Evolutionary conservation across 2,113 vertebrate species (phyloP), one percentile per base, ranked within the genome.

Genomic region (Heterocephalus glaber): DNA sequence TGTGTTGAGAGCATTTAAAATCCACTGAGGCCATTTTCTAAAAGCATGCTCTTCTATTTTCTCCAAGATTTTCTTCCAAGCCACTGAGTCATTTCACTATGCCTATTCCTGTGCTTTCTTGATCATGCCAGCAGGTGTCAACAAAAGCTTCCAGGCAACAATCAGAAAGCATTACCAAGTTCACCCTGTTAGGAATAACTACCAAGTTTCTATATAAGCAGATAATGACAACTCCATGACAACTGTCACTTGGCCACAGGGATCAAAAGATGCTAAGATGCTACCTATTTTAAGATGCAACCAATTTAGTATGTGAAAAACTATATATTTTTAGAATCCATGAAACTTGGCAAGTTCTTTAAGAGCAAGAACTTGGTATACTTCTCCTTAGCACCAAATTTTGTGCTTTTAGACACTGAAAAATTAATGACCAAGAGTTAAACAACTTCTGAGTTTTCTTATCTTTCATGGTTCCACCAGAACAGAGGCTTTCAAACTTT

Each of bases 61-160:
- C 58, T 54, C 79, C 16, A 17, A 38, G 22, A 79, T 44, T 70
- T 33, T 35, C 44, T 47, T 54, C 22, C 35, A 84, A 89, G 61
- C 41, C 35, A 52, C 4, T 11, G 19, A 58, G 20, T 56, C 44
- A 60, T 44, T 54, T 33, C 20, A 14, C 35, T 58, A 11, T 4
- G 10, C 20, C 2, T 35, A 77, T 24, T 33, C 47, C 86, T 90
- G 86, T 74, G 86, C 54, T 96, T 80, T 93, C 86, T 65, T 61
- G 19, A 56, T 63, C 56, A 93, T 61, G 81, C 92, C 85, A 96
- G 91, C 63, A 96, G 81, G 63, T 86, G 81, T 90, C 81, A 86
- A 95, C 63, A 72, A 86, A 56, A 56, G 81, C 86, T 86, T 85
- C 60, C n/a, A 47, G 70, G 80, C 90, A 72, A 56, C 38, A 65